Evolutionary conservation across 2,888 invertebrate species (phyloP).

Genomic region (Orchesella flavescens): DNA sequence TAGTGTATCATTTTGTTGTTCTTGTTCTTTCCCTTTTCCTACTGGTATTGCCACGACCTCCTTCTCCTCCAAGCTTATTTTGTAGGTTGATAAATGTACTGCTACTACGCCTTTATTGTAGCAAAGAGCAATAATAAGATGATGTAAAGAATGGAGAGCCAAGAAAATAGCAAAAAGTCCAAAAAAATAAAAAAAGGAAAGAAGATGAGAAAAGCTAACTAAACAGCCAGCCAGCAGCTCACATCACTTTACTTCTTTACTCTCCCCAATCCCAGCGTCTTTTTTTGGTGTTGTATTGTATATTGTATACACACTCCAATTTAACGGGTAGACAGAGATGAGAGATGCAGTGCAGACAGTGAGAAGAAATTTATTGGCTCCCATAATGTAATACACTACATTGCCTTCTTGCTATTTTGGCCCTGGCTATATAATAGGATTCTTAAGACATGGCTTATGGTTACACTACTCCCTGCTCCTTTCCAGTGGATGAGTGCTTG

Average conservation of each 20-base stretch:
- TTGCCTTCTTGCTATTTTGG: slow-evolving; percentile 8
- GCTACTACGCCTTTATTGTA: background rate
- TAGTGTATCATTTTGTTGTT: background rate
- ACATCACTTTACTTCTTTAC: background rate
- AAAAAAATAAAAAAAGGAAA: slow-evolving; percentile 7
- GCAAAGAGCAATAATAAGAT: background rate
- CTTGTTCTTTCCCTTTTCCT: background rate
- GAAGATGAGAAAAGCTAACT: slow-evolving; percentile 5
- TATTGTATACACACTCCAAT: background rate
- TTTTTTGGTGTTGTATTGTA: slow-evolving; percentile 10
- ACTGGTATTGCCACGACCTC: background rate
- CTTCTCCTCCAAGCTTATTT: background rate
- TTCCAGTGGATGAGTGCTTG: background rate
- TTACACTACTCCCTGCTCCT: background rate
- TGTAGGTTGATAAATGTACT: no score
- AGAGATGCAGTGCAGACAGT: slow-evolving; percentile 29
- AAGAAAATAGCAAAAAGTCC: slow-evolving; percentile 18
- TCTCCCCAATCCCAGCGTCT: no score
- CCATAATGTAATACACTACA: slow-evolving; percentile 41
- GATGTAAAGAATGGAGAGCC: slow-evolving; percentile 1
- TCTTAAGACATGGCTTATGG: slow-evolving; percentile 13
- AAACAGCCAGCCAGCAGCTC: no score
- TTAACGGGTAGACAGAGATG: slow-evolving; percentile 26
- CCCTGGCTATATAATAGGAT: background rate
- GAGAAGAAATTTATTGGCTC: slow-evolving; percentile 47